A percentile compares a stretch with the other conserved stretches of the same genome.
These are phyloP conservation scores for Stichodactyla helianthus DNA, from an alignment of 64 coral and sea anemone species.

Conservation along the genomic window DNA sequence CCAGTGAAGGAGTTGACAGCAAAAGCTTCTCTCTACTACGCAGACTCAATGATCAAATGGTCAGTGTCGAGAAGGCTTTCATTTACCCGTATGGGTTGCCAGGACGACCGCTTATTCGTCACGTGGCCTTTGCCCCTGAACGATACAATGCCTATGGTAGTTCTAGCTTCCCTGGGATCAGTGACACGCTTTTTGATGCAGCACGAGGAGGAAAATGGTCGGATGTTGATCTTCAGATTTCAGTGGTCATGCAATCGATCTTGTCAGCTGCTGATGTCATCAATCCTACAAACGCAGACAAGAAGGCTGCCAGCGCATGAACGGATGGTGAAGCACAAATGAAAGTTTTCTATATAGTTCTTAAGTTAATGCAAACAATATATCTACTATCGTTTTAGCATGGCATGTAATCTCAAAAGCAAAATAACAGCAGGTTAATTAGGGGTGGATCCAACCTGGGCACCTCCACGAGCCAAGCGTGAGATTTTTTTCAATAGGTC, in stretches of 20 bases:
- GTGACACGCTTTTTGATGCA: conserved; percentile 43
- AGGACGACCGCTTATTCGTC: conserved; percentile 47
- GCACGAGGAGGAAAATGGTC: conserved; percentile 24
- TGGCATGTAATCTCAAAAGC: too few species aligned
- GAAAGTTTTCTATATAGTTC: too few species aligned
- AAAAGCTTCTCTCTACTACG: conserved; percentile 44
- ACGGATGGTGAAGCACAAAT: background rate
- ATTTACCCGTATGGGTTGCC: conserved; percentile 73
- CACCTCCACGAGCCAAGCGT: too few species aligned
- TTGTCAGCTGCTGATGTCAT: conserved; percentile 47
- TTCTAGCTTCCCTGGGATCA: conserved; percentile 67
- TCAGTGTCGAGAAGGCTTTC: conserved; percentile 65
- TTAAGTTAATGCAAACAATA: too few species aligned
- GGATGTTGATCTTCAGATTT: conserved; percentile 61
- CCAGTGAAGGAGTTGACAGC: background rate
- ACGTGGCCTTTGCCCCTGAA: conserved; percentile 66
- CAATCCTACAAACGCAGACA: background rate
- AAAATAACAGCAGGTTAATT: too few species aligned
- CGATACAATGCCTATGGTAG: conserved; percentile 51
- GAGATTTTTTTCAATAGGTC: too few species aligned
- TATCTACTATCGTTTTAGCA: too few species aligned
- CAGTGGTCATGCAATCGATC: conserved; percentile 42
- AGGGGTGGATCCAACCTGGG: too few species aligned
- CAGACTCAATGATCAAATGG: conserved; percentile 70
- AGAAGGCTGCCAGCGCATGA: background rate